phyloP scores from a whole-genome alignment of 2,888 invertebrate genomes.

The Slavum lentiscoides region DNA sequence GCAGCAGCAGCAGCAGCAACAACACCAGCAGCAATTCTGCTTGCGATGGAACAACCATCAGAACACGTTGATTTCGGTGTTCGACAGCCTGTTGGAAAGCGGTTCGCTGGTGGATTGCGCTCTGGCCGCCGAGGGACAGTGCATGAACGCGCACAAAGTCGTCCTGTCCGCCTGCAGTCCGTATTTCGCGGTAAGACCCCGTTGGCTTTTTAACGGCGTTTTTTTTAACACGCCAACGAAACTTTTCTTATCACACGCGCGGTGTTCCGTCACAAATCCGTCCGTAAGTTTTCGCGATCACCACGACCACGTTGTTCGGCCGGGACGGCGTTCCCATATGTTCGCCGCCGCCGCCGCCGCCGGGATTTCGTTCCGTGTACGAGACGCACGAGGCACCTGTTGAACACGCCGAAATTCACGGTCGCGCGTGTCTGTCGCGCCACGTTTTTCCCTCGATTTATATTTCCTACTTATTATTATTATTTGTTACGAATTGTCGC shows the following conservation, averaged over 20 bases:
- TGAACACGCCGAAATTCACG: constrained; percentile 16
- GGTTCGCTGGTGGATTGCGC: constrained; percentile 91
- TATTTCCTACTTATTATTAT: neutral
- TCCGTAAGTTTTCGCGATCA: neutral
- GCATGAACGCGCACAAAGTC: constrained; percentile 89
- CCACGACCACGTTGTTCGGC: neutral
- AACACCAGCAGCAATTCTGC: constrained; percentile 77
- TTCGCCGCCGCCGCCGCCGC: constrained; percentile 14
- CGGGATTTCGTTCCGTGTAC: neutral
- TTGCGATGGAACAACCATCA: constrained; percentile 94
- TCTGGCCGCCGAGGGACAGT: constrained; percentile 87
- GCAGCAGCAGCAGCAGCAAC: constrained; percentile 42
- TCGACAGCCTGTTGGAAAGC: constrained; percentile 86
- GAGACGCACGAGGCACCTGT: constrained; percentile 33
- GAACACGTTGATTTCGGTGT: constrained; percentile 85
- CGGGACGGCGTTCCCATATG: constrained; percentile 31
- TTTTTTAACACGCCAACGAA: too few relatives aligned
- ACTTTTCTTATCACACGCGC: neutral
- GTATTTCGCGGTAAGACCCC: constrained; percentile 60
- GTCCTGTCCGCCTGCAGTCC: constrained; percentile 76
- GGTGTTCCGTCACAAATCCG: neutral
- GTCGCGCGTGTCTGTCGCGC: neutral
- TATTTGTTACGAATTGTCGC: neutral
- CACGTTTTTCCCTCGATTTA: neutral
- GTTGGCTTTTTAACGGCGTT: too few relatives aligned